A percentile compares a stretch with the other conserved stretches of the same genome.
These are phyloP conservation scores for Neria commutata DNA, from an alignment of 2,888 invertebrate species.

Conservation along the genomic window DNA sequence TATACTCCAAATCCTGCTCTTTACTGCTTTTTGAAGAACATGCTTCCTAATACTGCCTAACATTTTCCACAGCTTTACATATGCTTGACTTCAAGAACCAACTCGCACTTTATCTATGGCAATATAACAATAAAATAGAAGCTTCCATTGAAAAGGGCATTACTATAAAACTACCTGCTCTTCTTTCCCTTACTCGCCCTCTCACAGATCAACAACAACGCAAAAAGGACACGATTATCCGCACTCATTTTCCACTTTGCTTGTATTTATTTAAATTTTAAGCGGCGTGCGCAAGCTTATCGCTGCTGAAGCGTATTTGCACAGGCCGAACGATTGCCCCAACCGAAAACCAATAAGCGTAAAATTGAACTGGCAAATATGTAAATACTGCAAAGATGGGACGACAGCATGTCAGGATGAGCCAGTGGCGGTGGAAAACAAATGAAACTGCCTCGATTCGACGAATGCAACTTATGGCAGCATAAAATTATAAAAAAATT, in stretches of 20 bases:
- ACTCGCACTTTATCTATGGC: no score
- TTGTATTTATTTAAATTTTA: conserved; percentile 52
- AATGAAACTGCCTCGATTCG: conserved; percentile 12
- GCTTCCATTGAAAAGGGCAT: no score
- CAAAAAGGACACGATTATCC: conserved; percentile 22
- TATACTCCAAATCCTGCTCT: no score
- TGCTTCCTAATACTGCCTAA: no score
- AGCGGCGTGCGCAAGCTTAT: conserved; percentile 42
- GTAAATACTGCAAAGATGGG: conserved; percentile 24
- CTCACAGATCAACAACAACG: no score
- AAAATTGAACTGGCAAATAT: conserved; percentile 58
- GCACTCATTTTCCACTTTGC: conserved; percentile 47
- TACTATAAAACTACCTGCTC: no score
- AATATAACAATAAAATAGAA: no score
- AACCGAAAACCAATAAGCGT: conserved; percentile 62
- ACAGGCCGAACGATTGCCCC: conserved; percentile 60
- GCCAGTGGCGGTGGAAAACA: neutral
- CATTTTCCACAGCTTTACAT: no score
- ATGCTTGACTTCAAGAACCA: no score
- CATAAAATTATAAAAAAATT: conserved; percentile 46
- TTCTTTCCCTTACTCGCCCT: no score
- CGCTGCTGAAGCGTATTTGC: conserved; percentile 57
- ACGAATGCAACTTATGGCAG: conserved; percentile 30
- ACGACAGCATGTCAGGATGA: neutral
- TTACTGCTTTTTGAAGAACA: no score